A percentile compares a stretch with the other conserved stretches of the same genome.
Conservation (phyloP, 2,113 vertebrate species). For the Aegithalos caudatus region DNA sequence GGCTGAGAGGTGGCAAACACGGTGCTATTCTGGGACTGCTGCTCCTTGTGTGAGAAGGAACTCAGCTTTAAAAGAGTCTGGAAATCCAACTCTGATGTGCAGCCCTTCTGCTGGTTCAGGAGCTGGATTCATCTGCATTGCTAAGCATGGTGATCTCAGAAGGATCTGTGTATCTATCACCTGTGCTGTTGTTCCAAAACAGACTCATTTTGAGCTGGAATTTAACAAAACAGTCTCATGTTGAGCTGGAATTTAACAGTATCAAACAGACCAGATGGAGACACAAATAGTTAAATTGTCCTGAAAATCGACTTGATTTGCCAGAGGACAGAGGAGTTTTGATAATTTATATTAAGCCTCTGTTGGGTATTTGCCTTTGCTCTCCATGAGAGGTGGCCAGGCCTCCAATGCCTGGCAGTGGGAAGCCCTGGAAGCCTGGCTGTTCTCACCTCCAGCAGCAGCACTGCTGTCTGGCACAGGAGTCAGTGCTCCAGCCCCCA, state of each 20-base stretch:
- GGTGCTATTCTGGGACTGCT: fast-evolving
- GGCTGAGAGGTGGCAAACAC: background rate
- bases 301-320: background rate
- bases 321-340: background rate
- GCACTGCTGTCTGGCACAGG: background rate
- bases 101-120: background rate
- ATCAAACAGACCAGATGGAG: background rate
- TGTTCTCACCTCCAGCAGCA: background rate
- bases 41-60: background rate
- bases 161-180: background rate
- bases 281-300: background rate
- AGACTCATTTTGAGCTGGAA: background rate
- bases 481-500: background rate
- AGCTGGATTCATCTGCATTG: background rate
- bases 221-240: background rate
- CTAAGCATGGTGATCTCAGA: background rate
- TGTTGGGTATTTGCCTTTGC: background rate
- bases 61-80: background rate
- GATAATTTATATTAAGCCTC: background rate
- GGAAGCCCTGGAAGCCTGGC: background rate
- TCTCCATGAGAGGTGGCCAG: background rate
- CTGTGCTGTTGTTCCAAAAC: background rate
- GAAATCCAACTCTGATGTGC: background rate
- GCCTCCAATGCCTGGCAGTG: background rate
- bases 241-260: background rate